A percentile compares a stretch with the other conserved stretches of the same genome.
phyloP scores from a whole-genome alignment of 2,797 vertebrate species.

The Odontamblyopus rebecca region DNA sequence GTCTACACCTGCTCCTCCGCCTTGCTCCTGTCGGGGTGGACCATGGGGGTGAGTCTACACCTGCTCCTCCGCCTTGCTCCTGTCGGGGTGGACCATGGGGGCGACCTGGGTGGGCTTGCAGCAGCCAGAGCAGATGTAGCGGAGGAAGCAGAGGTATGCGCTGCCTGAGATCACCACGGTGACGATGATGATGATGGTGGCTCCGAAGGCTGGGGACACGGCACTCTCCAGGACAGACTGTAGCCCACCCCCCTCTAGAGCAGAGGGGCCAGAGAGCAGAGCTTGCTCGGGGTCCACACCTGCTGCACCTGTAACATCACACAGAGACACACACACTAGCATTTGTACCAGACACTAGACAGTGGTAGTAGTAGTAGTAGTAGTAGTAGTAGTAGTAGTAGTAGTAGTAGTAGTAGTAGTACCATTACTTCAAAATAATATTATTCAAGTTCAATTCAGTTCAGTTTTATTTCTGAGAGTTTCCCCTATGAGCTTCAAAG shows the following conservation, averaged over 20 bases:
- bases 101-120: slow-evolving; percentile 70
- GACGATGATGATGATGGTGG: slow-evolving; percentile 70
- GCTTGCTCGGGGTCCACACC: slow-evolving; percentile 20
- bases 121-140: slow-evolving; percentile 74
- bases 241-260: slow-evolving; percentile 34
- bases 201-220: slow-evolving; percentile 64
- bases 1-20: not conserved
- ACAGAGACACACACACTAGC: too few species aligned
- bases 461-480: too few species aligned
- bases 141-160: slow-evolving; percentile 77
- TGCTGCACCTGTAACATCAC: slow-evolving; percentile 38
- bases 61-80: slow-evolving; percentile 33
- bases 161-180: slow-evolving; percentile 62
- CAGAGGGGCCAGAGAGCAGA: too few species aligned
- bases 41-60: not conserved
- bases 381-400: too few species aligned
- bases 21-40: slow-evolving; percentile 17
- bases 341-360: too few species aligned
- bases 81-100: slow-evolving; percentile 55
- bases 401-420: too few species aligned
- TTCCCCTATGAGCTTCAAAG: too few species aligned
- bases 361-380: too few species aligned
- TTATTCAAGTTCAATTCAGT: too few species aligned
- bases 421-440: too few species aligned
- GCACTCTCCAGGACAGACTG: slow-evolving; percentile 56